phyloP scores from a whole-genome alignment of 2,797 vertebrate genomes.

The Smutsia gigantea region DNA sequence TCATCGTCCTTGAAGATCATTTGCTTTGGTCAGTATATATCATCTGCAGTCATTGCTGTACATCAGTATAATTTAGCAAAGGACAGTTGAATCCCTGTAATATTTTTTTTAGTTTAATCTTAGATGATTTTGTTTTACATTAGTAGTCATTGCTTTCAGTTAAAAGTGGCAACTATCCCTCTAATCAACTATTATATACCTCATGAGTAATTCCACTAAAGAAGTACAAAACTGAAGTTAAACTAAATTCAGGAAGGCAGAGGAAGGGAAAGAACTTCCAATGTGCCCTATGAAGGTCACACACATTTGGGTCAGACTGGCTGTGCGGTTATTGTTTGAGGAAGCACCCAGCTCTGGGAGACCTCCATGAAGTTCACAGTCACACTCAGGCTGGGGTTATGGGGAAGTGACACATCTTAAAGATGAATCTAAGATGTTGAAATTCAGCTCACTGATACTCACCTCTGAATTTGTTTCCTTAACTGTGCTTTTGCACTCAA shows the following conservation, averaged over 20 bases:
- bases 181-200: neutral
- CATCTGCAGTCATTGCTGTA: neutral
- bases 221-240: neutral
- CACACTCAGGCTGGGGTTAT: neutral
- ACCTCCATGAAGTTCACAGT: neutral
- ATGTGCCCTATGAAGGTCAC: neutral
- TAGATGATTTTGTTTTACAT: neutral
- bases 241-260: neutral
- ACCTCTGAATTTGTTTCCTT: neutral
- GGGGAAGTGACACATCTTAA: neutral
- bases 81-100: neutral
- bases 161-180: neutral
- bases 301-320: neutral
- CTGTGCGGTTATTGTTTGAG: neutral
- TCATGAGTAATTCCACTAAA: constrained; percentile 3
- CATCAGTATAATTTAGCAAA: neutral
- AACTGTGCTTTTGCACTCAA: neutral
- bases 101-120: neutral
- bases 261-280: neutral
- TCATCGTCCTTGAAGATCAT: neutral
- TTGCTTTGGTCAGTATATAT: neutral
- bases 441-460: neutral
- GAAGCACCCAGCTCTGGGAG: neutral
- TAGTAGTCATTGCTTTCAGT: neutral
- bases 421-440: neutral